A percentile compares a stretch with the other conserved stretches of the same genome.
Evolutionary conservation across 2,888 invertebrate species (phyloP).

Genomic region (Parascotia fuliginaria): DNA sequence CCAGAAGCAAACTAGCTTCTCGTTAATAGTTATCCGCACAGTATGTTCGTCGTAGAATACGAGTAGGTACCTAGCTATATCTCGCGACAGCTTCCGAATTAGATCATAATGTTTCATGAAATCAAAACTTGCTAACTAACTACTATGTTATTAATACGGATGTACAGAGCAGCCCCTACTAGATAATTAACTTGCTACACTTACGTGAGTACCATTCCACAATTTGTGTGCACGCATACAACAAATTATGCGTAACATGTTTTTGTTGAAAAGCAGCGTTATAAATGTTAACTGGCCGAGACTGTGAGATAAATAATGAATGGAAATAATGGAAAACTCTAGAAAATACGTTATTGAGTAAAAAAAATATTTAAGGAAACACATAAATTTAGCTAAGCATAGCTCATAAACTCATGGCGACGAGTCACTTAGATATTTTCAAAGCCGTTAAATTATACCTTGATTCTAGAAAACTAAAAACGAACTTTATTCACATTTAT

Average conservation of each 20-base stretch:
- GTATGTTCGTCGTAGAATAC: too few relatives aligned
- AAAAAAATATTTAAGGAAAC: slow-evolving; percentile 13
- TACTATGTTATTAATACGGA: slow-evolving; percentile 48
- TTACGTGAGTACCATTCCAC: slow-evolving; percentile 13
- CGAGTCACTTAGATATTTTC: too few relatives aligned
- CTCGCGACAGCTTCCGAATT: slow-evolving; percentile 34
- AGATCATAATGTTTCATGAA: slow-evolving; percentile 47
- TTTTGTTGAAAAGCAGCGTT: slow-evolving; percentile 9
- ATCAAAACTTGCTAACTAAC: slow-evolving; percentile 53
- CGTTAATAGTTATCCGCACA: too few relatives aligned
- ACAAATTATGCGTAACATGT: slow-evolving; percentile 22
- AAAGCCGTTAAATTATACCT: too few relatives aligned
- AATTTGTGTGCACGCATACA: slow-evolving; percentile 16
- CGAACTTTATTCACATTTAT: too few relatives aligned
- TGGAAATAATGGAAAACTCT: slow-evolving; percentile 8
- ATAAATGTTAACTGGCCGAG: slow-evolving; percentile 10
- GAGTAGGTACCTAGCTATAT: too few relatives aligned
- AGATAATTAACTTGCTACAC: slow-evolving; percentile 33
- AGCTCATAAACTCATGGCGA: too few relatives aligned
- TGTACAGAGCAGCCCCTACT: slow-evolving; percentile 26
- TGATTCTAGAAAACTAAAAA: too few relatives aligned
- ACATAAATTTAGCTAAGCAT: background rate
- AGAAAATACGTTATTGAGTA: background rate
- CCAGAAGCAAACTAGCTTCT: too few relatives aligned
- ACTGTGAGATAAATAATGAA: slow-evolving; percentile 4